Percentiles rank a stretch among this genome's conserved stretches.
phyloP scores from a whole-genome alignment of 2,797 vertebrate species.

The Petrocephalus schoutedeni region DNA sequence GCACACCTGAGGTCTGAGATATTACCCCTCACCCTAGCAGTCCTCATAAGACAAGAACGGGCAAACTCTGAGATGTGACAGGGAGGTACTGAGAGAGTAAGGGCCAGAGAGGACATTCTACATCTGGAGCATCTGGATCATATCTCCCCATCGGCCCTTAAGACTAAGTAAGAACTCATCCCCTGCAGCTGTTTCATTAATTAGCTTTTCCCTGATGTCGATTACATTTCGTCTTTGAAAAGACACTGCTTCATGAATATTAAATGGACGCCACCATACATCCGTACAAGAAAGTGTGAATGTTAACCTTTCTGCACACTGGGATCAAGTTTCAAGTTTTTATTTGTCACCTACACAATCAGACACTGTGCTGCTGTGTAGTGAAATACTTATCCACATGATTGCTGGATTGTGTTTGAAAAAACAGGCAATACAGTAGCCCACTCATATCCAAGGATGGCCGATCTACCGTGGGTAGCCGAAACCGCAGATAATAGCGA shows the following conservation, averaged over 20 bases:
- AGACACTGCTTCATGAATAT: conserved; percentile 45
- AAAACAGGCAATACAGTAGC: background rate
- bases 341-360: background rate
- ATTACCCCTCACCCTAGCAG: background rate
- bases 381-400: background rate
- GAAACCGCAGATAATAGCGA: background rate
- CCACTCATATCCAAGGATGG: background rate
- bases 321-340: background rate
- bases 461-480: background rate
- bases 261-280: conserved; percentile 43
- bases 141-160: conserved; percentile 35
- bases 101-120: conserved; percentile 50
- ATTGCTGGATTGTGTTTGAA: background rate
- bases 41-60: background rate
- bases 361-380: background rate
- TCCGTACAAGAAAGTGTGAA: conserved; percentile 12
- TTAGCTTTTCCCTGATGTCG: conserved; percentile 52
- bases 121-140: conserved; percentile 51
- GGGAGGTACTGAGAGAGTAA: conserved; percentile 22
- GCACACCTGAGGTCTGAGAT: conserved; percentile 49
- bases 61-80: conserved; percentile 25
- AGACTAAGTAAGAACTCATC: conserved; percentile 36
- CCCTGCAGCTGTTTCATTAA: conserved; percentile 50
- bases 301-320: conserved; percentile 5
- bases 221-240: conserved; percentile 44